A percentile compares a stretch with the other conserved stretches of the same genome.
These are phyloP conservation scores for Antheraea mylitta DNA, from an alignment of 1,140 invertebrate species.

Conservation along the genomic window DNA sequence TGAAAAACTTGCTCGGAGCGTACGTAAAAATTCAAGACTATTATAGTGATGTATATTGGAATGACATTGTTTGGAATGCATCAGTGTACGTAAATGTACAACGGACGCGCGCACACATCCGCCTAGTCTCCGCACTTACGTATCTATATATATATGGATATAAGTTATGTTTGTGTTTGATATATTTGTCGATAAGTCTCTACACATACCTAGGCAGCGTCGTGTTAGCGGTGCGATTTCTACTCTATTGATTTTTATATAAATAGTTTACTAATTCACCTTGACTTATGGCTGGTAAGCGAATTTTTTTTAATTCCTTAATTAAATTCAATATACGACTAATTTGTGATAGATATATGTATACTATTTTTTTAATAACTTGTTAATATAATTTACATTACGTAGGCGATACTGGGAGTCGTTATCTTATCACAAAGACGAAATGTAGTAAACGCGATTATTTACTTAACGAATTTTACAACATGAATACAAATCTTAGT, in stretches of 20 bases:
- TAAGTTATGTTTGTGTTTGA: too few relatives aligned
- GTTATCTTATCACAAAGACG: too few relatives aligned
- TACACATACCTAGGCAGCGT: conserved; percentile 42
- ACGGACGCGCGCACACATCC: conserved; percentile 15
- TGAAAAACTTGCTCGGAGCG: conserved; percentile 27
- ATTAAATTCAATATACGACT: too few relatives aligned
- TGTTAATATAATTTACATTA: too few relatives aligned
- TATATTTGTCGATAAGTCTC: conserved; percentile 36
- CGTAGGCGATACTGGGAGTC: too few relatives aligned
- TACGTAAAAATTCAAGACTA: conserved; percentile 51
- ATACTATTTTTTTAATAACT: too few relatives aligned
- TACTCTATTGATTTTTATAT: conserved; percentile 65
- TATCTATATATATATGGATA: conserved; percentile 10
- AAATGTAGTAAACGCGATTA: too few relatives aligned
- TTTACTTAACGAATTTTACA: too few relatives aligned
- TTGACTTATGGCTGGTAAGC: conserved; percentile 73
- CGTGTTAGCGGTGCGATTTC: conserved; percentile 54
- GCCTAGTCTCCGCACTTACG: conserved; percentile 14
- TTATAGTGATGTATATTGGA: conserved; percentile 24
- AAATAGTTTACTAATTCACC: conserved; percentile 56
- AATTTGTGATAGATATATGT: too few relatives aligned
- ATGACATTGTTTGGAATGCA: conserved; percentile 65
- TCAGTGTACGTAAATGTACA: conserved; percentile 59
- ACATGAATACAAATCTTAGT: too few relatives aligned
- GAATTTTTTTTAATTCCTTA: too few relatives aligned